phyloP scores from a whole-genome alignment of 2,797 vertebrate genomes.

The Sebastes paucispinis region DNA sequence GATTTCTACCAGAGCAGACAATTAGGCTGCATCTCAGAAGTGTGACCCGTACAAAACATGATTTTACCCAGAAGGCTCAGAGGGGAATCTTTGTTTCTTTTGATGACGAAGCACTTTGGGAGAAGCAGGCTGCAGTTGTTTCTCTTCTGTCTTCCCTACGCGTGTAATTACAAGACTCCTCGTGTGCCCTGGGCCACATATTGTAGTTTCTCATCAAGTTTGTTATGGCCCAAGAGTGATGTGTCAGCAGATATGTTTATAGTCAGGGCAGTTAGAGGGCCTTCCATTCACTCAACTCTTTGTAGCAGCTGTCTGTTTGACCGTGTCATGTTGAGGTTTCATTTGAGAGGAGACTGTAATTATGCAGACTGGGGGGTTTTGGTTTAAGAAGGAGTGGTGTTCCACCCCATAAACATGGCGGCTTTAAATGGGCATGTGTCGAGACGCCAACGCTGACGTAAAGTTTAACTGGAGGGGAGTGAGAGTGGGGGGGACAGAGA shows the following conservation, averaged over 20 bases:
- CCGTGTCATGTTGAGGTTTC: slow-evolving; percentile 47
- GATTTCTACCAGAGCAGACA: slow-evolving; percentile 28
- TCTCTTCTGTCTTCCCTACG: slow-evolving; percentile 31
- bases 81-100: slow-evolving; percentile 52
- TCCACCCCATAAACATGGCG: slow-evolving; percentile 44
- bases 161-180: slow-evolving; percentile 66
- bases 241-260: slow-evolving; percentile 73
- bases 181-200: slow-evolving; percentile 45
- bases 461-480: slow-evolving; percentile 14
- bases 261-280: slow-evolving; percentile 30
- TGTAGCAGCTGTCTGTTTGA: slow-evolving; percentile 41
- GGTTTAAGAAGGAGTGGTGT: slow-evolving; percentile 49
- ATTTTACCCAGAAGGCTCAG: slow-evolving; percentile 41
- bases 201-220: slow-evolving; percentile 68
- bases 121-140: slow-evolving; percentile 41
- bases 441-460: slow-evolving; percentile 32
- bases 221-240: slow-evolving; percentile 59
- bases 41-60: slow-evolving; percentile 31
- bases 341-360: slow-evolving; percentile 59
- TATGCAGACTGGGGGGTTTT: slow-evolving; percentile 40
- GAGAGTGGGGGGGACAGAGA: slow-evolving; percentile 8
- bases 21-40: slow-evolving; percentile 33
- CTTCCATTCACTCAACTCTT: slow-evolving; percentile 36
- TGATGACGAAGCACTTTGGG: slow-evolving; percentile 54
- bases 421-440: slow-evolving; percentile 51